Evolutionary conservation across 1,140 invertebrate genomes (phyloP), one percentile per base, ranked within the genome.

Genomic region (Lepidostoma basale): DNA sequence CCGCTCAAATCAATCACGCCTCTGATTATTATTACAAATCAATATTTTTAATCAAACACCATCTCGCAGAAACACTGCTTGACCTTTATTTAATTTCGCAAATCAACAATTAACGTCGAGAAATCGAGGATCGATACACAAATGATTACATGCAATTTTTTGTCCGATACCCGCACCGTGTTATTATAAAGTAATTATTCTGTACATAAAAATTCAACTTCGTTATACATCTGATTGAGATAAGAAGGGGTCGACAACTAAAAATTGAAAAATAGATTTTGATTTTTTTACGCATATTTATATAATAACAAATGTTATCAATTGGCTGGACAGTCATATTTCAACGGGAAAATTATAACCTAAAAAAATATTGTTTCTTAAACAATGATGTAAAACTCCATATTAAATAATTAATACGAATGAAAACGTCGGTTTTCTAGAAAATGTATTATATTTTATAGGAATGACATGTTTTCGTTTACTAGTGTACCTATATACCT

Each of bases 21-120:
- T 59, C 14, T 23, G 49, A 30, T 44, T 47, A 58, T 56, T 40
- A 66, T 66, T 56, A 66, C 33, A 58, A 44, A 66, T 30, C 40
- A 26, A 42, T 54, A 54, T 54, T 66, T 66, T 44, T 52, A 66
- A 66, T 54, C 36, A 56, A 66, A 66, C 49, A 56, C 47, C 52
- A 56, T 66, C 47, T 59, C 49, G 39, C 18, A 12, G 30, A 56
- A 56, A 25, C 20, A n/a, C 16, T 23, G 47, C 23, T 47, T 39
- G 63, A 66, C 63, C 63, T 66, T 66, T 66, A 22, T 36, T 28
- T 56, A 40, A 54, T 54, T 56, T 54, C 36, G 45, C 63, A 56
- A 44, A 56, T 40, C 52, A 49, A 54, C 49, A 54, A 39, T 52
- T 42, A 54, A 65, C 25, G 28, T 54, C 20, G 45, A 54, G 14